A percentile compares a stretch with the other conserved stretches of the same genome.
These are phyloP conservation scores for Cyphomyrus discorhynchus DNA, from an alignment of 2,113 vertebrate species.

Conservation along the genomic window DNA sequence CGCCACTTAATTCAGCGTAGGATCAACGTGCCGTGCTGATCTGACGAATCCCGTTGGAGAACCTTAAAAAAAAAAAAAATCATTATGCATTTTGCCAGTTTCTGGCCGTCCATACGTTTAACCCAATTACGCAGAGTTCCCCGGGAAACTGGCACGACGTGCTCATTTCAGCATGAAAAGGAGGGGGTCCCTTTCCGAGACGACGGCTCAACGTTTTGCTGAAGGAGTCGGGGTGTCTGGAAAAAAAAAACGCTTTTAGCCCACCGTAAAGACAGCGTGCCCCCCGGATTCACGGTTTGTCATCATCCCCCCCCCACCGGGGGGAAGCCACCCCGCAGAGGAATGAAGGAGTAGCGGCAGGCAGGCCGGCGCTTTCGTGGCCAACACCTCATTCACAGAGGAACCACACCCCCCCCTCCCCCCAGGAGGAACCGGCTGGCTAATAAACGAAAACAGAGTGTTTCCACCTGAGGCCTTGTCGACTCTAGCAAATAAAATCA, in stretches of 20 bases:
- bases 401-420: not conserved
- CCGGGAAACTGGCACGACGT: constrained; percentile 37
- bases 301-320: not conserved
- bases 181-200: constrained; percentile 16
- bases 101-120: constrained; percentile 43
- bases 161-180: constrained; percentile 23
- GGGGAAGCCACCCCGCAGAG: not conserved
- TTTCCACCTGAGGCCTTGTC: constrained; percentile 41
- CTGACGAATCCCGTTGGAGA: constrained; percentile 30
- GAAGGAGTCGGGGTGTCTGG: not conserved
- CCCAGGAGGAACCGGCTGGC: constrained; percentile 23
- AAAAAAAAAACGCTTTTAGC: not conserved
- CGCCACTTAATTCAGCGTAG: constrained; percentile 30
- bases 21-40: constrained; percentile 31
- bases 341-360: not conserved
- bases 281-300: not conserved
- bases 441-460: constrained; percentile 35
- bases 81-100: constrained; percentile 37
- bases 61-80: constrained; percentile 22
- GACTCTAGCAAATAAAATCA: constrained; percentile 35
- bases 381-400: not conserved
- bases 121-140: constrained; percentile 45
- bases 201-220: constrained; percentile 9
- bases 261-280: not conserved
- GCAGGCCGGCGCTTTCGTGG: not conserved